Evolutionary conservation across 2,888 invertebrate species (phyloP), one percentile per base, ranked within the genome.

Genomic region (Biston stratarius): DNA sequence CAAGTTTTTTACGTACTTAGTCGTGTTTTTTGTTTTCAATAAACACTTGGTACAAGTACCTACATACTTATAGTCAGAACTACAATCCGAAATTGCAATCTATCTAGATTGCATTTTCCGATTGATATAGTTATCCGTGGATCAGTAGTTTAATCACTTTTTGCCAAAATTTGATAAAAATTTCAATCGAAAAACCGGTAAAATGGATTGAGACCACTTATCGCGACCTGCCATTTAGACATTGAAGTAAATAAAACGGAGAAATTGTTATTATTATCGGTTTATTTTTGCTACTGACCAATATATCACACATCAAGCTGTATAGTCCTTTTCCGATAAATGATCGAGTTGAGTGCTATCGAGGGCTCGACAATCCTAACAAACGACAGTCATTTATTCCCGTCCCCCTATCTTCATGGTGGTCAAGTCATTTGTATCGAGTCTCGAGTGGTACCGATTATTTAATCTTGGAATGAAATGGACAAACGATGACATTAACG

Each of bases 401-500:
- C n/a, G 59, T 36, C 63, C 44, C 44, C 33, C 48, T 38, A 34
- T 45, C 59, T 59, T 33, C 56, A 60, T 56, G 63, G 49, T 56
- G 63, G 55, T 55, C 63, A 67, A 60, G 49, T 49, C 63, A 67
- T 67, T 67, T 62, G n/a, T 67, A 56, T 61, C 48, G 12, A 40
- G 14, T 14, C 55, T 45, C 48, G 42, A 64, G 48, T 65, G 33
- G 49, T 64, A 55, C 7, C 42, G n/a, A 9, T 42, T 55, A n/a
- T 11, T 56, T n/a, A 34, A 55, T 52, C 36, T 14, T 52, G 0
- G 7, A 2, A 52, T 36, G 14, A 38, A 38, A 52, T 38, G 9
- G 5, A 52, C n/a, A n/a, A 38, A 5, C 52, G 14, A 38, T 14
- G 9, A 10, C 36, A 14, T 52, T 34, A 11, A n/a, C n/a, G n/a